Percentiles rank a stretch among this genome's conserved stretches.
phyloP scores from a whole-genome alignment of 2,113 vertebrate species.

The Tachuris rubrigastra region DNA sequence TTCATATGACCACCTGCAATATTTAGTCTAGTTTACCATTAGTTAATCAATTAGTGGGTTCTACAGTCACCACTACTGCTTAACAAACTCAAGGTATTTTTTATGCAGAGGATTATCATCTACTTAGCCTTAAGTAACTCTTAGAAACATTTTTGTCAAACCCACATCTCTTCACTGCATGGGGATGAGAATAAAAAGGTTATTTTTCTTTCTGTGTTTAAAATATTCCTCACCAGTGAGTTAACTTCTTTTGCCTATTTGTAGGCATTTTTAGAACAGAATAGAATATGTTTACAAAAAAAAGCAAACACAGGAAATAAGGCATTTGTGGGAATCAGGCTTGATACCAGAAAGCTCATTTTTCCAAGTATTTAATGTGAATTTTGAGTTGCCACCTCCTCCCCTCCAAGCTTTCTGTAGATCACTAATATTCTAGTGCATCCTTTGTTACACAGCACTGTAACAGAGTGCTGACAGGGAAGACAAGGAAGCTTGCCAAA shows the following conservation, averaged over 20 bases:
- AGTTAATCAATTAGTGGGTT: neutral
- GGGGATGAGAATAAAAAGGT: neutral
- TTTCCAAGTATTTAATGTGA: neutral
- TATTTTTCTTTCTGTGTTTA: neutral
- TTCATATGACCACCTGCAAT: neutral
- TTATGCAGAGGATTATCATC: neutral
- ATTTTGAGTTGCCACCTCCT: neutral
- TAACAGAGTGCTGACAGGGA: neutral
- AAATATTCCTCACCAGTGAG: neutral
- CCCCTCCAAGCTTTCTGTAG: neutral
- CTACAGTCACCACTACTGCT: neutral
- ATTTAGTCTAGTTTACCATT: neutral
- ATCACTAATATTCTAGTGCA: neutral
- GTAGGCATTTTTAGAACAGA: neutral
- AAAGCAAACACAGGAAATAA: neutral
- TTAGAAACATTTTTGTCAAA: neutral
- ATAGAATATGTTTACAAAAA: rapidly evolving
- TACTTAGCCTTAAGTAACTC: neutral
- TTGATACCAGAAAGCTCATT: neutral
- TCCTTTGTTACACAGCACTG: neutral
- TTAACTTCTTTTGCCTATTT: neutral
- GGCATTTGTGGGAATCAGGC: neutral
- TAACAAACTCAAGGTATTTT: neutral
- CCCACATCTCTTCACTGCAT: neutral
- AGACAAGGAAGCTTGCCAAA: neutral